Percentiles rank a stretch among this genome's conserved stretches.
Conservation (phyloP, 1,140 invertebrate species). For the Dendrolimus kikuchii region DNA sequence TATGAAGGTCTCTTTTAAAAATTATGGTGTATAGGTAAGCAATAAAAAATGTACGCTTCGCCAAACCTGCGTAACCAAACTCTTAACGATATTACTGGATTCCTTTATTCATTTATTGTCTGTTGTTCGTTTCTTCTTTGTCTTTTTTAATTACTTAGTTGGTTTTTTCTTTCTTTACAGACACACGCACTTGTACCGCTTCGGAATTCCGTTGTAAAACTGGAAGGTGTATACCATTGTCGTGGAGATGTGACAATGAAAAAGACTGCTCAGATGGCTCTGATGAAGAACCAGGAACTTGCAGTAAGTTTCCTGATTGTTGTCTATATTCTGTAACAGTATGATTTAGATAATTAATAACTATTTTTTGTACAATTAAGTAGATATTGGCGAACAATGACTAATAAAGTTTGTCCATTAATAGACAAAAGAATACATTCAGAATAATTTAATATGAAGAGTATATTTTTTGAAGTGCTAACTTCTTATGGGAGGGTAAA, state of each 20-base stretch:
- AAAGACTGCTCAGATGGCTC: slow-evolving; percentile 83
- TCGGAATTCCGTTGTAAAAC: slow-evolving; percentile 81
- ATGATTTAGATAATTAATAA: background rate
- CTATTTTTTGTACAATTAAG: background rate
- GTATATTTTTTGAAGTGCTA: too few relatives aligned
- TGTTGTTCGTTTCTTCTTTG: slow-evolving; percentile 3
- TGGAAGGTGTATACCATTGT: slow-evolving; percentile 83
- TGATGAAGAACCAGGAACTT: slow-evolving; percentile 79
- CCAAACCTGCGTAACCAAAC: slow-evolving; percentile 17
- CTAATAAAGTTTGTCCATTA: too few relatives aligned
- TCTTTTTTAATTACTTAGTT: slow-evolving; percentile 5
- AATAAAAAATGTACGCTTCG: slow-evolving; percentile 27
- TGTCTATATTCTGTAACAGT: background rate
- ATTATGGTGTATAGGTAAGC: slow-evolving; percentile 20
- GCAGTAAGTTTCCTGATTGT: slow-evolving; percentile 76
- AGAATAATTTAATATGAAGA: too few relatives aligned
- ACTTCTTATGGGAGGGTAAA: too few relatives aligned
- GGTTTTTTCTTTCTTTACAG: slow-evolving; percentile 66
- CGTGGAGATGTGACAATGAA: slow-evolving; percentile 85
- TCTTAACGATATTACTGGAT: slow-evolving; percentile 18
- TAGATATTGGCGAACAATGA: too few relatives aligned
- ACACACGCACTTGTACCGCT: slow-evolving; percentile 75
- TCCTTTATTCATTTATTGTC: slow-evolving; percentile 12
- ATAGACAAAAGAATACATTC: too few relatives aligned
- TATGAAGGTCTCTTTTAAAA: slow-evolving; percentile 24